Conservation (phyloP, 1,140 invertebrate genomes). For the Listronotus bonariensis region DNA sequence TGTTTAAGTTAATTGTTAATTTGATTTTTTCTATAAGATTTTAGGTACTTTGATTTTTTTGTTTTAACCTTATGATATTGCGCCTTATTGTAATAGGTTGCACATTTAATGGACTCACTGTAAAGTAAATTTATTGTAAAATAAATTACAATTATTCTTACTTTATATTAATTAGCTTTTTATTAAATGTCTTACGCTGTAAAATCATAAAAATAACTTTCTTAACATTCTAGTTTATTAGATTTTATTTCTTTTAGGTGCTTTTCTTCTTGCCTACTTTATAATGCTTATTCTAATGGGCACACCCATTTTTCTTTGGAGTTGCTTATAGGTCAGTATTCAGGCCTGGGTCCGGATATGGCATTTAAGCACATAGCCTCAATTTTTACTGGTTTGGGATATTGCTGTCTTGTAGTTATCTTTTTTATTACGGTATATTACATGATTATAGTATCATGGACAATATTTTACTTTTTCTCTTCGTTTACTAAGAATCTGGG, state of each 20-base stretch:
- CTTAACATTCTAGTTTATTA: no score
- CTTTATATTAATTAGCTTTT: no score
- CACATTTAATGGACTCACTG: no score
- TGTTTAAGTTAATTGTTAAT: no score
- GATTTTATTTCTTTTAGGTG: slow-evolving; percentile 62
- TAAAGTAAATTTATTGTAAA: no score
- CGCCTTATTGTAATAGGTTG: no score
- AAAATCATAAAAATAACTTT: no score
- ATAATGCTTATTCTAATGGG: slow-evolving; percentile 78
- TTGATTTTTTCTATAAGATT: no score
- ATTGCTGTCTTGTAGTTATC: slow-evolving; percentile 75
- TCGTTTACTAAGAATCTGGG: slow-evolving; percentile 70
- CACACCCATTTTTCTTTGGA: slow-evolving; percentile 78
- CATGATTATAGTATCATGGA: slow-evolving; percentile 84
- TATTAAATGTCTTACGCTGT: no score
- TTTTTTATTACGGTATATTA: slow-evolving; percentile 81
- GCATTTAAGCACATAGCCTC: slow-evolving; percentile 66
- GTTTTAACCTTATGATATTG: no score
- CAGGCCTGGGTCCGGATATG: slow-evolving; percentile 63
- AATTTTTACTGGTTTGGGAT: slow-evolving; percentile 68
- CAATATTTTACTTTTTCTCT: slow-evolving; percentile 73
- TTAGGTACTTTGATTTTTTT: no score
- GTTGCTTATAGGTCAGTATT: slow-evolving; percentile 68
- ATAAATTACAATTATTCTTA: no score
- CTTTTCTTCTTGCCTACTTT: slow-evolving; percentile 79